A percentile compares a stretch with the other conserved stretches of the same genome.
phyloP scores from a whole-genome alignment of 2,797 vertebrate species.

The Neosalanx taihuensis region DNA sequence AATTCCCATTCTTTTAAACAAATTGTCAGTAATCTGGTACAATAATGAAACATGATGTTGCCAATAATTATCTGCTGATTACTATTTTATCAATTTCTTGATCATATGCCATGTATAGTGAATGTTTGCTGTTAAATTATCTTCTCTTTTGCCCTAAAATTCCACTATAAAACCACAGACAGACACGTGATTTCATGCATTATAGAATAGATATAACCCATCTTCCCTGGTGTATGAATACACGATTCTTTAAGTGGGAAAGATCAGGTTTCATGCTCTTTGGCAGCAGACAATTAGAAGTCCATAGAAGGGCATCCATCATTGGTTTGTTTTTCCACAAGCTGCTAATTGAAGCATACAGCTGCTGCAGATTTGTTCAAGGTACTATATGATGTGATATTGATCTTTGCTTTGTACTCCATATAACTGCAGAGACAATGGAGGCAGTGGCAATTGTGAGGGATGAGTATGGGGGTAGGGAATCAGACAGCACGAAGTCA shows the following conservation, averaged over 20 bases:
- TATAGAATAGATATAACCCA: no score
- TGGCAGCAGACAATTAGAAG: slow-evolving; percentile 1
- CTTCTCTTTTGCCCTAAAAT: no score
- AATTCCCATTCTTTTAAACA: no score
- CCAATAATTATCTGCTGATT: no score
- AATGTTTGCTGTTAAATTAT: no score
- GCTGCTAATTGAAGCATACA: slow-evolving; percentile 42
- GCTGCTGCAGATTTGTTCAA: slow-evolving; percentile 42
- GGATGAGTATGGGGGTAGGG: slow-evolving; percentile 18
- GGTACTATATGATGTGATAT: slow-evolving; percentile 51
- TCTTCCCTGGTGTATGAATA: no score
- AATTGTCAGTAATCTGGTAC: no score
- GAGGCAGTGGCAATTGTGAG: slow-evolving; percentile 35
- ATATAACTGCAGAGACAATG: slow-evolving; percentile 33
- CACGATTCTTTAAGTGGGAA: background rate
- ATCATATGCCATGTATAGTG: no score
- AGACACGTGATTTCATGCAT: no score
- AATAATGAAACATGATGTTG: no score
- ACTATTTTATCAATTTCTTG: no score
- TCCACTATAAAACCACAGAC: no score
- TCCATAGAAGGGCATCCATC: slow-evolving; percentile 48
- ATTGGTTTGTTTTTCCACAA: slow-evolving; percentile 30
- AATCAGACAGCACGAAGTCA: slow-evolving; percentile 55
- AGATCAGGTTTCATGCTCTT: background rate
- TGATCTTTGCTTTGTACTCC: slow-evolving; percentile 55